phyloP scores from a whole-genome alignment of 2,113 vertebrate genomes.

The Nerophis ophidion region DNA sequence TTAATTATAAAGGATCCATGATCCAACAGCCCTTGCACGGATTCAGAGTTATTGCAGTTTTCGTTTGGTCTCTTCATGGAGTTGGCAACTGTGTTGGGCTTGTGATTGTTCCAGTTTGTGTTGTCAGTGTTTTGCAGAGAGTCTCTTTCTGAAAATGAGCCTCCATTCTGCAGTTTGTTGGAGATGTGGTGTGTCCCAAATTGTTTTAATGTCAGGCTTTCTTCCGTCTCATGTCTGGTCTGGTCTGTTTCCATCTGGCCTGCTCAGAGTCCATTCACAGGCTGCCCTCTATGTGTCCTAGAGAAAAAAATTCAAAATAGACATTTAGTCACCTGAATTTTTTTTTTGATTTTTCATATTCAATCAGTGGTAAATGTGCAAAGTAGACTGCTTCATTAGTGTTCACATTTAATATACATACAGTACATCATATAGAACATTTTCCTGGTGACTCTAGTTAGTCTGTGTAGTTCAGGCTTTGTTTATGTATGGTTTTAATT shows the following conservation, averaged over 20 bases:
- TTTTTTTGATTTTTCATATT: conserved; percentile 2
- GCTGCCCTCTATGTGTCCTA: conserved; percentile 81
- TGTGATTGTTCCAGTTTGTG: conserved; percentile 71
- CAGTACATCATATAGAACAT: too few relatives aligned
- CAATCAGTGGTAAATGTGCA: not conserved
- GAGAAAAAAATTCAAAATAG: conserved; percentile 38
- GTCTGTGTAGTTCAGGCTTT: too few relatives aligned
- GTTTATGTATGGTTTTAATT: too few relatives aligned
- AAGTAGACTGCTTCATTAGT: not conserved
- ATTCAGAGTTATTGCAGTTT: conserved; percentile 66
- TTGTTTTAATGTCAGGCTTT: conserved; percentile 81
- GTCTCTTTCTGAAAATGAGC: conserved; percentile 68
- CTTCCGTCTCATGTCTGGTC: conserved; percentile 87
- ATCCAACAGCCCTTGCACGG: conserved; percentile 68
- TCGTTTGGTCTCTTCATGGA: conserved; percentile 74
- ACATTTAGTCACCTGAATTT: not conserved
- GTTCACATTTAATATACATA: not conserved
- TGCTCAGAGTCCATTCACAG: conserved; percentile 92
- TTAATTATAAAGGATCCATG: conserved; percentile 78
- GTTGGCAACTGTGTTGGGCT: conserved; percentile 61
- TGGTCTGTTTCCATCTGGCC: conserved; percentile 98
- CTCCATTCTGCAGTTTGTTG: conserved; percentile 83
- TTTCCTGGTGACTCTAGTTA: too few relatives aligned
- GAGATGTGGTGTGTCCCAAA: conserved; percentile 67
- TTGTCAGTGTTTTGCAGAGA: conserved; percentile 78